Evolutionary conservation across 2,113 vertebrate species (phyloP).

Genomic region (Dipodomys merriami): DNA sequence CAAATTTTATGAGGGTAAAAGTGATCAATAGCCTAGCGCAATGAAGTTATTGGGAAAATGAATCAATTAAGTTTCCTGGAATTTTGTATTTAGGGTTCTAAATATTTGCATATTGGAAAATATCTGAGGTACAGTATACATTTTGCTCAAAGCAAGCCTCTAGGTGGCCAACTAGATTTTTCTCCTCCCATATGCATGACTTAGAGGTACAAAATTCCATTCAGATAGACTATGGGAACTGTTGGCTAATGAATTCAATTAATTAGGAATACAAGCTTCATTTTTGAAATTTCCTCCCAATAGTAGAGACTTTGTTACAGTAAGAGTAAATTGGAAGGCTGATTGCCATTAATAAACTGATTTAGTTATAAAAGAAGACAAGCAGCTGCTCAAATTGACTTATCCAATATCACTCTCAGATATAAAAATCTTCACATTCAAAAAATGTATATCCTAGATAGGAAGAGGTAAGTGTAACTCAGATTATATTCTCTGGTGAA

Average conservation of each 20-base stretch:
- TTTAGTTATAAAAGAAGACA: not conserved
- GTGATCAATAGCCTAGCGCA: not conserved
- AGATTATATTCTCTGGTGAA: not conserved
- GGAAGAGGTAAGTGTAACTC: not conserved
- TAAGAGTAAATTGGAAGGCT: not conserved
- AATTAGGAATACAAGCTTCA: not conserved
- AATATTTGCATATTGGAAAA: not conserved
- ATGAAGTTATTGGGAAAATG: not conserved
- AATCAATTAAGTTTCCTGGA: not conserved
- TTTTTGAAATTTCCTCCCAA: conserved; percentile 13
- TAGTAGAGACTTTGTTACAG: not conserved
- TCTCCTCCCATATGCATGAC: not conserved
- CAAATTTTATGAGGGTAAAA: not conserved
- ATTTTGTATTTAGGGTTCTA: conserved; percentile 28
- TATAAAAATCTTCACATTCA: not conserved
- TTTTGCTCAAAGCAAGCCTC: not conserved
- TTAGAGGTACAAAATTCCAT: not conserved
- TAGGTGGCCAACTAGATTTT: not conserved
- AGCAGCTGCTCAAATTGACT: not conserved
- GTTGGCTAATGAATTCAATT: no score
- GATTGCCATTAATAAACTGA: conserved; percentile 16
- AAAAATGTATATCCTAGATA: not conserved
- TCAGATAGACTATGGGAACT: not conserved
- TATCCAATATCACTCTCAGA: not conserved
- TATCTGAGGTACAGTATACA: not conserved